These are phyloP conservation scores for Rhamphomyia laevipes DNA, from an alignment of 2,888 invertebrate species.

Conservation along the genomic window DNA sequence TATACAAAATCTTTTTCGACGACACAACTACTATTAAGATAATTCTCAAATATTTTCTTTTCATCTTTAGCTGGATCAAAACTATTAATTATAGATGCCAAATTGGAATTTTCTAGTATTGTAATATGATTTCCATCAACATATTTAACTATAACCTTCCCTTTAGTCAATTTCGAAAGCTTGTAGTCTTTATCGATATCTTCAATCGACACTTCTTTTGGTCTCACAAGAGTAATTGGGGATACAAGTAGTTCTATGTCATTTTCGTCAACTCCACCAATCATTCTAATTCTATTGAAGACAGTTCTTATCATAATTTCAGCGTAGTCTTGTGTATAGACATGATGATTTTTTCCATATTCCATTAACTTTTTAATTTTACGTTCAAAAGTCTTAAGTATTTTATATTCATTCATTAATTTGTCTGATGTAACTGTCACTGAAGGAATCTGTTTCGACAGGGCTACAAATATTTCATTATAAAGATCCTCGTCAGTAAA, in stretches of 20 bases:
- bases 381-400: slow-evolving; percentile 44
- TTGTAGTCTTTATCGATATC: slow-evolving; percentile 53
- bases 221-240: slow-evolving; percentile 49
- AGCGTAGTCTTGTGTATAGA: slow-evolving; percentile 37
- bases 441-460: slow-evolving; percentile 27
- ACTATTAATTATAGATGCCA: slow-evolving; percentile 50
- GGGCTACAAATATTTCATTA: slow-evolving; percentile 24
- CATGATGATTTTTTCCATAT: slow-evolving; percentile 33
- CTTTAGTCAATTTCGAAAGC: slow-evolving; percentile 45
- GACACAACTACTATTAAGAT: slow-evolving; percentile 17
- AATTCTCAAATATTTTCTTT: slow-evolving; percentile 29
- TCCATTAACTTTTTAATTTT: slow-evolving; percentile 43
- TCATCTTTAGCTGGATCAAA: slow-evolving; percentile 29
- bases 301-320: slow-evolving; percentile 33
- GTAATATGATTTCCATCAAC: slow-evolving; percentile 63
- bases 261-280: slow-evolving; percentile 39
- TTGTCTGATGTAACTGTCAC: slow-evolving; percentile 18
- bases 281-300: slow-evolving; percentile 45
- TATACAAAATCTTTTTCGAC: not conserved
- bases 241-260: slow-evolving; percentile 39
- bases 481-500: slow-evolving; percentile 28
- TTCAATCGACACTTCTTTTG: slow-evolving; percentile 44
- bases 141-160: slow-evolving; percentile 45
- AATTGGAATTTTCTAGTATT: slow-evolving; percentile 52
- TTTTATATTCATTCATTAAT: slow-evolving; percentile 37